Conservation (phyloP, 2,113 vertebrate species). For the Aegotheles bennettii region DNA sequence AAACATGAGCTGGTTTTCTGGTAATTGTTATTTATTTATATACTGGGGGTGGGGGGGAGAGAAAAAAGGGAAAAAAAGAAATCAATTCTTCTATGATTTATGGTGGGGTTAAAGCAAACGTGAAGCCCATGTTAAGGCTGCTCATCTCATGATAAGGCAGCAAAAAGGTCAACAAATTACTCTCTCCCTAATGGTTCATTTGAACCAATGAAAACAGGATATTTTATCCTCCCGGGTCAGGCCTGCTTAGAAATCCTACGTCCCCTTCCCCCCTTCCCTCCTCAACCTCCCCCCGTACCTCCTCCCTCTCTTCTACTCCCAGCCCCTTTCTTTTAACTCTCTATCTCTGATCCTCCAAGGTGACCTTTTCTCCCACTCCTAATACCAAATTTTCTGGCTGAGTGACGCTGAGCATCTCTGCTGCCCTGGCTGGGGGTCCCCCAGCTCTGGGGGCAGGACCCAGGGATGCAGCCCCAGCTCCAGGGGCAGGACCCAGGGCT, state of each 20-base stretch:
- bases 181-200: conserved; percentile 64
- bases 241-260: conserved; percentile 16
- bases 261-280: conserved; percentile 2
- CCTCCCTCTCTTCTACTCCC: neutral
- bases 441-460: neutral
- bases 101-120: conserved; percentile 28
- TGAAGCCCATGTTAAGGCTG: conserved; percentile 56
- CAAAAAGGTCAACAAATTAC: conserved; percentile 69
- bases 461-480: neutral
- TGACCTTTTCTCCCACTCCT: conserved; percentile 60
- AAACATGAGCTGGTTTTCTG: neutral
- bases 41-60: neutral
- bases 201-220: conserved; percentile 65
- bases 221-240: conserved; percentile 57
- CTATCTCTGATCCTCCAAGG: conserved; percentile 44
- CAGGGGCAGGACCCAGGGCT: neutral
- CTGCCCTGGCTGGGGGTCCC: neutral
- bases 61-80: neutral
- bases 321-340: conserved; percentile 28
- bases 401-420: neutral
- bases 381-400: conserved; percentile 63
- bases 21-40: neutral
- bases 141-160: conserved; percentile 65
- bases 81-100: conserved; percentile 33
- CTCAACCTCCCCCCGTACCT: neutral